Base-by-base conservation (phyloP, 2,888 invertebrate genomes). In the Drosophila pegasa region DNA sequence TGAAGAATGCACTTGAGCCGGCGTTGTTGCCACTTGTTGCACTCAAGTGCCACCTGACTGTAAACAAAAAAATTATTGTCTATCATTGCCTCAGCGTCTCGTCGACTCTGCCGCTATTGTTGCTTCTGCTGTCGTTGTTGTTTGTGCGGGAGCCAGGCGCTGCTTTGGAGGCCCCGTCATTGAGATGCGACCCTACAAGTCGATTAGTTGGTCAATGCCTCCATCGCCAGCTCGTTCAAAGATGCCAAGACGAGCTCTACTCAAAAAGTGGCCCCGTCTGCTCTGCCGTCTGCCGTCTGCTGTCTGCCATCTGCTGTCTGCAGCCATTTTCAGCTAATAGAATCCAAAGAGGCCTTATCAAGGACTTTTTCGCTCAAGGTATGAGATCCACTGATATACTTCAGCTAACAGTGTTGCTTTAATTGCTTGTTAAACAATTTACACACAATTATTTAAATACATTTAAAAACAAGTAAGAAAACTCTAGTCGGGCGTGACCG, bases 11-110 rank as follows among this genome's bases (percentile, higher is more conserved):
- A 89, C 86, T 86, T 61, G 71, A 89, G 55, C 66, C 67, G 66
- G 55, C 75, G 79, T 70, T 78, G 81, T 71, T 88, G 88, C 89
- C 86, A 89, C 88, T 86, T 88, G 87, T 86, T 88, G 89, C 87
- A 89, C 70, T 86, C 78, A 71, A 89, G 89, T 80, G 84, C 63
- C 84, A 69, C 63, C 60, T 55, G 64, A 62, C 80, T 55, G 68
- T 66, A 57, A 66, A 25, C 3, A 25, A 25, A 38, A 41, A 45
- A 43, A n/a, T 45, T 59, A 16, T 75, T 75, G 76, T 73, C 18
- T 25, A 33, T 55, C 78, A 71, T 65, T 75, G 78, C 87, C 54
- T 70, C 80, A 71, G 22, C 27, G 22, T 6, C 16, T 25, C 7
- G 18, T 12, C 10, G 16, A n/a, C 33, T 35, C 27, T 29, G 16